Evolutionary conservation across 2,113 vertebrate genomes (phyloP), one percentile per base, ranked within the genome.

Genomic region (Micronycteris hirsuta): DNA sequence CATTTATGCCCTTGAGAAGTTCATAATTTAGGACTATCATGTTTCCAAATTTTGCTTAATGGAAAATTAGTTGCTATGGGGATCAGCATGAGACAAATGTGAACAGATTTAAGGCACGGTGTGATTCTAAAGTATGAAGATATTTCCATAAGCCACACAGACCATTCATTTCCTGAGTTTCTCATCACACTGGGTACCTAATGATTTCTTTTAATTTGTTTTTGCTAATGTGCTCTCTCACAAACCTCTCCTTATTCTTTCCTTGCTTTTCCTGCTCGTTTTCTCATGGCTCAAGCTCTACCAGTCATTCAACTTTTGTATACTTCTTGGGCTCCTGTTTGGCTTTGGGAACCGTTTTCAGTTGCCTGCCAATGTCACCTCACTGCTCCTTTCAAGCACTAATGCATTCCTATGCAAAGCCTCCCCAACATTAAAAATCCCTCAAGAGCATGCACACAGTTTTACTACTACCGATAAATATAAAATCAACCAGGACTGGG

Each of bases 141-240:
- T 77, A 76, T 89, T 96, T 94, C 43, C 73, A 83, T 71, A 86
- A 86, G 41, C 83, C 43, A 94, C 67, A 12, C 41, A 47, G 56
- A 67, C 58, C 36, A 92, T 77, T 87, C 67, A 93, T 87, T n/a
- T n/a, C n/a, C 87, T 94, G 43, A n/a, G 28, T 93, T 80, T 70
- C 52, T 45, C 70, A 95, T 93, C 89, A 49, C 43, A n/a, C 47
- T 93, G 74, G 74, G 70, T 52, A 33, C 33, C 49, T 93, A 54
- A 81, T 76, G 45, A 71, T 94, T 92, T 92, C 52, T 80, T 95
- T 94, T 93, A 84, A 89, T 84, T 95, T 95, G 24, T 84, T 97
- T 94, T 77, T 87, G 22, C 74, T 93, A 89, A 87, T 19, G 76
- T 45, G 19, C 33, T 84, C 4, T 70, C 74, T 63, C 31, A 45